A percentile compares a stretch with the other conserved stretches of the same genome.
These are phyloP conservation scores for Chondrilla cf. caribensis DNA, from an alignment of 37 sponge, comb jelly and placozoan species.

Conservation along the genomic window DNA sequence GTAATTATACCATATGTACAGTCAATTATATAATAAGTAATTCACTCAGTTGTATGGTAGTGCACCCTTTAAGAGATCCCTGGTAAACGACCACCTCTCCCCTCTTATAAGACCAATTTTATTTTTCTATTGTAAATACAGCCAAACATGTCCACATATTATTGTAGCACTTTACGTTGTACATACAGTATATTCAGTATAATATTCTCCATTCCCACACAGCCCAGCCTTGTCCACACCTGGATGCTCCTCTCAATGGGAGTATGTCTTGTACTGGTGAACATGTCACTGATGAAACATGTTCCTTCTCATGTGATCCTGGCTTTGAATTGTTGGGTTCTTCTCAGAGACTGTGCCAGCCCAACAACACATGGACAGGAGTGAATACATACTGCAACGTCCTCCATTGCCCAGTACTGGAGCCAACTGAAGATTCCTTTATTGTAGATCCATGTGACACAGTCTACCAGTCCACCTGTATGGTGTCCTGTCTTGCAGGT, in stretches of 20 bases:
- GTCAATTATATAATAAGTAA: no score
- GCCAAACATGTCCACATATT: no score
- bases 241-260: conserved; percentile 25
- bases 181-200: no score
- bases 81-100: no score
- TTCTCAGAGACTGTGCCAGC: neutral
- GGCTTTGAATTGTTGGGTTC: conserved; percentile 25
- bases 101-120: no score
- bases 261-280: conserved; percentile 32
- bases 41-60: no score
- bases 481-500: neutral
- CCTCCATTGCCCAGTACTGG: conserved; percentile 7
- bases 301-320: conserved; percentile 25
- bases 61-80: no score
- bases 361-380: conserved; percentile 37
- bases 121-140: no score
- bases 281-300: conserved; percentile 40
- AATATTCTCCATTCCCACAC: neutral
- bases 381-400: neutral
- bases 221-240: conserved; percentile 34
- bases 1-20: no score
- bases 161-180: no score
- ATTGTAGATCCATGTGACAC: conserved; percentile 20
- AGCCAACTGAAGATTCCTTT: neutral
- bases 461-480: neutral